Percentiles rank a stretch among this genome's conserved stretches.
Evolutionary conservation across 2,113 vertebrate genomes (phyloP).

Genomic region (Chionodraco myersi): DNA sequence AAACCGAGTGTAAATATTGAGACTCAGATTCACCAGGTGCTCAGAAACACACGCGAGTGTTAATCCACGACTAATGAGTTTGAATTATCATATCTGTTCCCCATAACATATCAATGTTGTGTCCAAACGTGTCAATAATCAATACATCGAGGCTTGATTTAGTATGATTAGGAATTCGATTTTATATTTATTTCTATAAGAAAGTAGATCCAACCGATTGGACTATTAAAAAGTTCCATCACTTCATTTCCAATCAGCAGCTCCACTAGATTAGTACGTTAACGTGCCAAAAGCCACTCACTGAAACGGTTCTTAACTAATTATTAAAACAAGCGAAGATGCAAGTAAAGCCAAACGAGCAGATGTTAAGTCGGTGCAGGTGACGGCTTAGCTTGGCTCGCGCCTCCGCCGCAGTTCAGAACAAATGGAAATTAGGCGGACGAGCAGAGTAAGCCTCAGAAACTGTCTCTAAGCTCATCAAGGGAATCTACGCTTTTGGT

Average conservation of each 20-base stretch:
- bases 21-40: background rate
- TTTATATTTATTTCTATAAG: background rate
- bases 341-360: background rate
- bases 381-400: slow-evolving; percentile 60
- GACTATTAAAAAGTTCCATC: background rate
- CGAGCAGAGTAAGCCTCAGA: slow-evolving; percentile 58
- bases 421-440: slow-evolving; percentile 66
- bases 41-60: background rate
- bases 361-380: slow-evolving; percentile 28
- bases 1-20: background rate
- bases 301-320: background rate
- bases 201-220: background rate
- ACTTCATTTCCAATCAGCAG: background rate
- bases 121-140: background rate
- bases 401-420: slow-evolving; percentile 26
- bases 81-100: background rate
- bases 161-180: background rate
- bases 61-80: background rate
- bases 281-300: background rate
- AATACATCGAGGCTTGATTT: background rate
- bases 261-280: background rate
- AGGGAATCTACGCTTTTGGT: slow-evolving; percentile 56
- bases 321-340: background rate
- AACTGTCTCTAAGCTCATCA: slow-evolving; percentile 71
- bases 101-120: background rate